Evolutionary conservation across 2,797 vertebrate genomes (phyloP).

Genomic region (Protosalanx chinensis): DNA sequence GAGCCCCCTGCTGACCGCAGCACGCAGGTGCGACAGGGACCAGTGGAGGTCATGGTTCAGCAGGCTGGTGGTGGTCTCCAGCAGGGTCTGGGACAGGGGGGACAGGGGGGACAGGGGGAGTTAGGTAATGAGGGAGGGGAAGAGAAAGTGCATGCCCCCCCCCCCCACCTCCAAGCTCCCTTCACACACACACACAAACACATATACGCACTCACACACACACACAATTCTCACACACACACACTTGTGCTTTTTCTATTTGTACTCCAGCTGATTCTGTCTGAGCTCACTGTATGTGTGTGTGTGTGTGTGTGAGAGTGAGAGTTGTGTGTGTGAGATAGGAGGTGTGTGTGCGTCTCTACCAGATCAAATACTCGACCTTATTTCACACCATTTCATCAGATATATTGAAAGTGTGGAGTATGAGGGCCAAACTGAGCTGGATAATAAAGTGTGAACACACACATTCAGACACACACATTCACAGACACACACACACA

Average conservation of each 20-base stretch:
- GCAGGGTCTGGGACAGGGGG: constrained; percentile 77
- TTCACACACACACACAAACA: not conserved
- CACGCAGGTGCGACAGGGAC: constrained; percentile 90
- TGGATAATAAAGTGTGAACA: too few relatives aligned
- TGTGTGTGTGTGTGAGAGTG: too few relatives aligned
- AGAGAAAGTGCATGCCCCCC: not conserved
- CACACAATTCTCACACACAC: not conserved
- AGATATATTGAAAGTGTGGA: not conserved
- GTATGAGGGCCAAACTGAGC: too few relatives aligned
- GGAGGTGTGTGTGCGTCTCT: not conserved
- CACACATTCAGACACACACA: not conserved
- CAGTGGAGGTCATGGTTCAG: constrained; percentile 96
- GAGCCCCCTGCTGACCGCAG: constrained; percentile 85
- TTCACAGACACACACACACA: not conserved
- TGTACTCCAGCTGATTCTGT: too few relatives aligned
- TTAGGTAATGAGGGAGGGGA: too few relatives aligned
- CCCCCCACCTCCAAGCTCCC: not conserved
- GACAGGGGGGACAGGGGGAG: not conserved
- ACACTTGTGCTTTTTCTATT: not conserved
- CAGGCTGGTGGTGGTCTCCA: constrained; percentile 93
- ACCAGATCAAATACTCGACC: not conserved
- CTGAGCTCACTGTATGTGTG: too few relatives aligned
- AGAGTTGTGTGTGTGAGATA: not conserved
- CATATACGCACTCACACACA: not conserved
- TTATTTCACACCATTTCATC: constrained; percentile 6